These are phyloP conservation scores for Hirtodrosophila duncani DNA, from an alignment of 2,888 invertebrate species.

Conservation along the genomic window DNA sequence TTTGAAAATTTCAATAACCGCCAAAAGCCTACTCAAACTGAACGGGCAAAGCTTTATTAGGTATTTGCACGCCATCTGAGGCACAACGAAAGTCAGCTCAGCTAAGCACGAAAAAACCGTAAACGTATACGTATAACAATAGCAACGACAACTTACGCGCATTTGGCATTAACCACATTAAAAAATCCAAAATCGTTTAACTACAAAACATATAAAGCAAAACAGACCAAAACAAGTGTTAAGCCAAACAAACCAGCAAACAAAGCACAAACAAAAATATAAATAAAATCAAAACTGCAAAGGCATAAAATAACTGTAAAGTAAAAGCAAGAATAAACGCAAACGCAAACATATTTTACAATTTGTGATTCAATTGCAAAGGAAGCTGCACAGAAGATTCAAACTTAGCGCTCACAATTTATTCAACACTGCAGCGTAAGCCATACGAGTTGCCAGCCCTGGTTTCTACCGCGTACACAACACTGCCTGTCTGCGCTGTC, in stretches of 20 bases:
- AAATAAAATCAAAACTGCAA: constrained; percentile 4
- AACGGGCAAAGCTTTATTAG: too few relatives aligned
- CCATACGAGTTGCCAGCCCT: constrained; percentile 20
- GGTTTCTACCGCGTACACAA: constrained; percentile 24
- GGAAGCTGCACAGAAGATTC: constrained; percentile 3
- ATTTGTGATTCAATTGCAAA: not conserved
- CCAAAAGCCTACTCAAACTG: too few relatives aligned
- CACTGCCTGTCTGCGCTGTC: constrained; percentile 31
- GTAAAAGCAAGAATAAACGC: not conserved
- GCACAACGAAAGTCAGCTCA: constrained; percentile 71
- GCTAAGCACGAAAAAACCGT: too few relatives aligned
- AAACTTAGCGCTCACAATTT: constrained; percentile 26
- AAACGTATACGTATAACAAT: too few relatives aligned
- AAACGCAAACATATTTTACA: not conserved
- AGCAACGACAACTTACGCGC: constrained; percentile 31
- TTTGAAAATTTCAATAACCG: too few relatives aligned
- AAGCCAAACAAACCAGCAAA: constrained; percentile 55
- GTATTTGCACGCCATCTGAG: constrained; percentile 78
- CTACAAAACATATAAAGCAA: constrained; percentile 60
- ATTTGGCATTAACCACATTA: constrained; percentile 39
- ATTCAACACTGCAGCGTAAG: constrained; percentile 36
- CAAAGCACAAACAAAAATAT: constrained; percentile 18
- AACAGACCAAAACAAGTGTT: constrained; percentile 63
- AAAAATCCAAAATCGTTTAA: too few relatives aligned
- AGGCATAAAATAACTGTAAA: not conserved